These are phyloP conservation scores for Drosophila tanythrix DNA, from an alignment of 2,888 invertebrate species.

Conservation along the genomic window DNA sequence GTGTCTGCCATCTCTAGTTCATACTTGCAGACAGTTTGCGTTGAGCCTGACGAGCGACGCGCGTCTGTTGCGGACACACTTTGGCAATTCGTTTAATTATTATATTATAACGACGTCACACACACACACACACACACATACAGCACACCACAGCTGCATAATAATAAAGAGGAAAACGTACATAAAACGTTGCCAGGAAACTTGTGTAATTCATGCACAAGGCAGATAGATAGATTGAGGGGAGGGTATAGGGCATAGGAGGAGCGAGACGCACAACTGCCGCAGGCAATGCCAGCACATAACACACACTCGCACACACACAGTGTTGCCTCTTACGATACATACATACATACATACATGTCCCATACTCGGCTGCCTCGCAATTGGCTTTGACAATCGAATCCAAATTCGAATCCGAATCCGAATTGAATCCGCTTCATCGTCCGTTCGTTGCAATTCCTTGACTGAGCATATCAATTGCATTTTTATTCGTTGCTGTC, in stretches of 20 bases:
- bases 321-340: constrained; percentile 48
- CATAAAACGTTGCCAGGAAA: constrained; percentile 76
- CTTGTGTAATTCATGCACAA: constrained; percentile 79
- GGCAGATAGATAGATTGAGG: constrained; percentile 29
- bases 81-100: constrained; percentile 83
- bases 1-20: constrained; percentile 43
- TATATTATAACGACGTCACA: constrained; percentile 66
- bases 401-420: constrained; percentile 59
- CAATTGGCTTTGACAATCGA: constrained; percentile 77
- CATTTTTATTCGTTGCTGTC: constrained; percentile 41
- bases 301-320: constrained; percentile 17
- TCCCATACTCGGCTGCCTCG: constrained; percentile 47
- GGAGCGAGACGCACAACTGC: constrained; percentile 37
- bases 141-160: constrained; percentile 48
- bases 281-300: constrained; percentile 55
- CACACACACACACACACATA: constrained; percentile 27
- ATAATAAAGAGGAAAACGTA: constrained; percentile 78
- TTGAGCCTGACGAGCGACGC: constrained; percentile 63
- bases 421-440: constrained; percentile 29
- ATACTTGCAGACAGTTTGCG: constrained; percentile 17
- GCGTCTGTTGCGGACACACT: constrained; percentile 78
- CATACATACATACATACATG: constrained; percentile 46
- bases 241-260: constrained; percentile 8
- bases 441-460: constrained; percentile 55
- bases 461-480: constrained; percentile 69